These are phyloP conservation scores for Myodes glareolus DNA, from an alignment of 2,113 vertebrate species.

Conservation along the genomic window DNA sequence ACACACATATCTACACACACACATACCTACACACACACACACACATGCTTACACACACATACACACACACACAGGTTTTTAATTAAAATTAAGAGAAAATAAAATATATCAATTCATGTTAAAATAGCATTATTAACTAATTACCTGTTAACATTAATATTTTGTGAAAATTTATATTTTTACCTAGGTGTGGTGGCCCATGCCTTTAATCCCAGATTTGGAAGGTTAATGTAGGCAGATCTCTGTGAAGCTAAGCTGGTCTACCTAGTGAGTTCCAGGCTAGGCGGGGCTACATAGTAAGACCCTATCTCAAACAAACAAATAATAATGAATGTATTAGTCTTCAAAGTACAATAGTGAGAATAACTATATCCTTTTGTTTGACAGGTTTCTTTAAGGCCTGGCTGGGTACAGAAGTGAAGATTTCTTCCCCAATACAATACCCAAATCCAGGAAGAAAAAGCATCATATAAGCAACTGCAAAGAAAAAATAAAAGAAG, in stretches of 20 bases:
- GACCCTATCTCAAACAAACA: background rate
- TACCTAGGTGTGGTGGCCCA: background rate
- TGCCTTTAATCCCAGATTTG: background rate
- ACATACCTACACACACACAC: background rate
- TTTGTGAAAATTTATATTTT: background rate
- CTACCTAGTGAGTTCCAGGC: background rate
- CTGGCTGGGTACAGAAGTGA: background rate
- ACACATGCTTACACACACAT: background rate
- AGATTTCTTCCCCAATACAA: background rate
- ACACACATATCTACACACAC: background rate
- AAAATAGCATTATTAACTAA: constrained; percentile 14
- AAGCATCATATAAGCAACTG: constrained; percentile 4
- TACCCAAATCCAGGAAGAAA: background rate
- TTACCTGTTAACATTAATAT: background rate
- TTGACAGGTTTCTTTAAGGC: background rate
- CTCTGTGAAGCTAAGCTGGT: background rate
- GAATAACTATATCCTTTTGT: background rate
- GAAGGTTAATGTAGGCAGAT: background rate
- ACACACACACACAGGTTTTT: background rate
- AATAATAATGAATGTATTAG: background rate
- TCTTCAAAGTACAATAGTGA: constrained; percentile 15
- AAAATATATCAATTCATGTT: background rate
- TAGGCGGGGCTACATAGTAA: background rate
- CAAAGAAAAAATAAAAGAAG: constrained; percentile 46
- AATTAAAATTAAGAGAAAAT: background rate